Evolutionary conservation across 1,140 invertebrate genomes (phyloP), one percentile per base, ranked within the genome.

Genomic region (Drosophila nigromelanica): DNA sequence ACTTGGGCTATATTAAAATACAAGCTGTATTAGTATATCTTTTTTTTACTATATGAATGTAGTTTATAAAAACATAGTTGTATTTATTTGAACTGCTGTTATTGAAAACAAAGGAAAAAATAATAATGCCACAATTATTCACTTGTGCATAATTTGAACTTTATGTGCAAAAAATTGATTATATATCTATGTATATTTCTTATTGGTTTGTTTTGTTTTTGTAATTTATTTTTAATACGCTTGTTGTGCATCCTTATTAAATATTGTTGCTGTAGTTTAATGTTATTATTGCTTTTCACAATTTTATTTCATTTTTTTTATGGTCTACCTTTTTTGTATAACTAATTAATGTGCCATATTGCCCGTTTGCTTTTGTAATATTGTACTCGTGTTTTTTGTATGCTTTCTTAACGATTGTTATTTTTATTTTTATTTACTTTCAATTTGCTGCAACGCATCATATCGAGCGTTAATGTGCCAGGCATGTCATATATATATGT

Each of bases 261-360:
- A 18, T 15, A 42, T 59, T 60, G 30, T 55, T 58, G 59, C 37
- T 50, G 14, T 67, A 24, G 21, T 52, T 56, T 71, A 52, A 61
- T 71, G 11, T 18, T 18, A 12, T 30, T 67, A 39, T 86, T 86
- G 58, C 59, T 62, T 70, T 86, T 68, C 67, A 75, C 76, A 69
- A 30, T 64, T 24, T 12, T 7, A 27, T 15, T n/a, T 12, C 24
- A 45, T 55, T 11, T 68, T 68, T 76, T 76, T 76, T 76, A 76
- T 61, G 72, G 62, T 76, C 51, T 62, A 18, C 83, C 83, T 78
- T 79, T 89, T 83, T 74, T 75, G 80, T 89, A 80, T 78, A 89
- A 89, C 85, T 83, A 89, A 89, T 89, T 89, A 89, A 89, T 89
- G 89, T 83, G 79, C 79, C 85, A 87, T 89, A 89, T 83, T 87